These are phyloP conservation scores for Erebia ligea DNA, from an alignment of 2,888 invertebrate genomes.

Conservation along the genomic window DNA sequence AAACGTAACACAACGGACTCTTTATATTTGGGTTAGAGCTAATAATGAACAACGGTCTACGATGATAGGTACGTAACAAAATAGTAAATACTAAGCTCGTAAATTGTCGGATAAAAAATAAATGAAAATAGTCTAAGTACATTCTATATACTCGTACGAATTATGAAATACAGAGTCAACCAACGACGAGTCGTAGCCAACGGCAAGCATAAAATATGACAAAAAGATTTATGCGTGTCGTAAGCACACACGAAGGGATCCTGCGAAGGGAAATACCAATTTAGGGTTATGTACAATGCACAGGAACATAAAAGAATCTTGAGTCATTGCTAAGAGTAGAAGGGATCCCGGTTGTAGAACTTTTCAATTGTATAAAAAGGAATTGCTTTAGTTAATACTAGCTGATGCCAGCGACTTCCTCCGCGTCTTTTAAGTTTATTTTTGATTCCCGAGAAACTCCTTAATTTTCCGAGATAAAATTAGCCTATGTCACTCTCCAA, in stretches of 20 bases:
- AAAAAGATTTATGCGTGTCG: neutral
- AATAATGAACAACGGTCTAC: neutral
- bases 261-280: conserved; percentile 4
- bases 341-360: neutral
- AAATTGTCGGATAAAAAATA: too few species aligned
- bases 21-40: neutral
- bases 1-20: conserved; percentile 3
- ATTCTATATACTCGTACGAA: neutral
- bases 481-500: too few species aligned
- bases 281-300: conserved; percentile 5
- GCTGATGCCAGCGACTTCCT: too few species aligned
- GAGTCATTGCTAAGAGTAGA: neutral
- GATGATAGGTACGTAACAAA: too few species aligned
- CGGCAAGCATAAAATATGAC: neutral
- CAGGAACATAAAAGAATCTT: conserved; percentile 3
- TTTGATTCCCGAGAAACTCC: too few species aligned
- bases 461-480: too few species aligned
- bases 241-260: conserved; percentile 1
- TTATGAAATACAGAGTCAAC: neutral
- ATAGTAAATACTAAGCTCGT: neutral
- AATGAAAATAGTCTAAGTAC: neutral
- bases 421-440: too few species aligned
- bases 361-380: neutral
- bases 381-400: neutral
- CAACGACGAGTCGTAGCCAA: neutral